phyloP scores from a whole-genome alignment of 1,140 invertebrate species.

The Euglossa dilemma region DNA sequence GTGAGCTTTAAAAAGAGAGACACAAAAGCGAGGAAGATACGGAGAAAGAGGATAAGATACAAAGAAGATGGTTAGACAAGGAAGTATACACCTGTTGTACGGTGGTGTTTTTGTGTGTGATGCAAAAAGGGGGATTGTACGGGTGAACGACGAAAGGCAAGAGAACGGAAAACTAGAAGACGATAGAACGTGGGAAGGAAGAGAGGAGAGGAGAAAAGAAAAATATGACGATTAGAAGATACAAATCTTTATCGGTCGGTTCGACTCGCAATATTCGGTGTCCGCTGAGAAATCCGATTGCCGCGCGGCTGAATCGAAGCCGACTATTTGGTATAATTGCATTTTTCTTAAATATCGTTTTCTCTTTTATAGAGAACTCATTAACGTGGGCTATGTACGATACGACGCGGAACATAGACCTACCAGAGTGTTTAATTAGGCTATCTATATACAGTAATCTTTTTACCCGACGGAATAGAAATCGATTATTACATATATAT shows the following conservation, averaged over 20 bases:
- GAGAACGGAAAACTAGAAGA: background rate
- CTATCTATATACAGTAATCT: constrained; percentile 66
- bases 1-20: constrained; percentile 29
- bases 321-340: constrained; percentile 71
- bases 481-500: constrained; percentile 51
- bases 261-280: constrained; percentile 25
- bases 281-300: background rate
- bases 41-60: background rate
- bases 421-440: constrained; percentile 33
- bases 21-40: background rate
- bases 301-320: constrained; percentile 12
- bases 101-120: background rate
- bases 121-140: constrained; percentile 6
- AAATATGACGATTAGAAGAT: constrained; percentile 43
- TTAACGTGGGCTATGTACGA: constrained; percentile 23
- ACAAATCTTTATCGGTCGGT: constrained; percentile 55
- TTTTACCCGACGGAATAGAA: constrained; percentile 58
- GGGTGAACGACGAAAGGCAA: constrained; percentile 7
- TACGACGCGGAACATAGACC: constrained; percentile 19
- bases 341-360: constrained; percentile 43
- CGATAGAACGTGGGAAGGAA: background rate
- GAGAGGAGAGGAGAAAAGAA: background rate
- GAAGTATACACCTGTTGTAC: background rate
- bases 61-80: background rate
- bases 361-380: background rate